Conservation (phyloP, 2,888 invertebrate genomes). For the Macroteleia sp. region DNA sequence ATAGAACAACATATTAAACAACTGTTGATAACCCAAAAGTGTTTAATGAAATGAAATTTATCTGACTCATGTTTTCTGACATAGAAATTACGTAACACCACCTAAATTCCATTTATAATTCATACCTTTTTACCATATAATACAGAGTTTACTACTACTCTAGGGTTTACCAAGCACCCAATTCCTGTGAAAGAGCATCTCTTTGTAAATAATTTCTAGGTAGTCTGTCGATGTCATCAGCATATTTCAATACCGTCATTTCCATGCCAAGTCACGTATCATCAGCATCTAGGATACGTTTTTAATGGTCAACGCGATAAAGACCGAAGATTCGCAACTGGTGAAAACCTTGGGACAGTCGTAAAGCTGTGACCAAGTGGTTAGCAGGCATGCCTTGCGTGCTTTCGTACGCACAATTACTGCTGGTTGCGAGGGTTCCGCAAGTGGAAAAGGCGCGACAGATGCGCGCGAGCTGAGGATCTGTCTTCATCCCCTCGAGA, state of each 20-base stretch:
- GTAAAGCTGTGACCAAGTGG: conserved; percentile 16
- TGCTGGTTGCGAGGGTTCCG: conserved; percentile 17
- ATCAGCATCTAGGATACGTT: conserved; percentile 13
- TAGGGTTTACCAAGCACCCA: background rate
- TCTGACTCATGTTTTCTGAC: too few species aligned
- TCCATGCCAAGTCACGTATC: conserved; percentile 40
- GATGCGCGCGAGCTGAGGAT: conserved; percentile 49
- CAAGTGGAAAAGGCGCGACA: conserved; percentile 36
- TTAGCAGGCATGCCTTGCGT: too few species aligned
- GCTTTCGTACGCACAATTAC: conserved; percentile 41
- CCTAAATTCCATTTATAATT: too few species aligned
- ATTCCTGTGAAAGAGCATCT: background rate
- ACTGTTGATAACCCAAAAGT: too few species aligned
- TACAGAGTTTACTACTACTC: background rate
- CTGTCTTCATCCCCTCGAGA: conserved; percentile 29
- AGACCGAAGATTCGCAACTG: background rate
- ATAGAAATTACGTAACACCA: too few species aligned
- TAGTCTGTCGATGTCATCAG: conserved; percentile 15
- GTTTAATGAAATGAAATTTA: too few species aligned
- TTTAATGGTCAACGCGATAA: conserved; percentile 35
- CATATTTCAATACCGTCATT: conserved; percentile 27
- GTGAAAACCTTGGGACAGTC: conserved; percentile 14
- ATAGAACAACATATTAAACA: too few species aligned
- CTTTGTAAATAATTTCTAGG: conserved; percentile 15
- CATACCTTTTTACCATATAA: too few species aligned